Evolutionary conservation across 92 coral and sea anemone genomes (phyloP).

Genomic region (Plumapathes pennacea): DNA sequence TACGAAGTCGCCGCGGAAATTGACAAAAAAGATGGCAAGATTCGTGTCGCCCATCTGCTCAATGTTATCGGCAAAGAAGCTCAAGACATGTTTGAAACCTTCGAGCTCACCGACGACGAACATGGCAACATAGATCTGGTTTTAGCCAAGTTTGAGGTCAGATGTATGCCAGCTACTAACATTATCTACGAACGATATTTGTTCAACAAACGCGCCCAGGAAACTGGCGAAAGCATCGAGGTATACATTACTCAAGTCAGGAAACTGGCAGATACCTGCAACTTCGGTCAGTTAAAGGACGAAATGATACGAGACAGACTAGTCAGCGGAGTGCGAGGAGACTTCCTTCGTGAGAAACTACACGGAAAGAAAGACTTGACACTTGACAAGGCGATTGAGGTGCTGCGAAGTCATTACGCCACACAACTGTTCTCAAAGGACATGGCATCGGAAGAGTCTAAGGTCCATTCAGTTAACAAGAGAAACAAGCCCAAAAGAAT

Average conservation of each 20-base stretch:
- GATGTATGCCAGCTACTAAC: slow-evolving; percentile 18
- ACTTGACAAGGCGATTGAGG: slow-evolving; percentile 29
- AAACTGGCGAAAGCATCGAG: slow-evolving; percentile 14
- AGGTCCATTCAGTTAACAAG: too few species aligned
- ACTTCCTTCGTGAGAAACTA: slow-evolving; percentile 30
- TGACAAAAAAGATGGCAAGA: too few species aligned
- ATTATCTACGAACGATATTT: slow-evolving; percentile 22
- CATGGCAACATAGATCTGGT: slow-evolving; percentile 39
- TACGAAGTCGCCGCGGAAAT: too few species aligned
- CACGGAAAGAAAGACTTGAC: slow-evolving; percentile 32
- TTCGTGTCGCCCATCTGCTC: too few species aligned
- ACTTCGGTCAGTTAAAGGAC: slow-evolving; percentile 16
- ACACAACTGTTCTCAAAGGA: too few species aligned
- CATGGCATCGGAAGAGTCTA: too few species aligned
- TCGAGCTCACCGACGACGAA: too few species aligned
- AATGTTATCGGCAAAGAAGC: too few species aligned
- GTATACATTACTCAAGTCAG: slow-evolving; percentile 24
- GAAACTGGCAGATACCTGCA: slow-evolving; percentile 38
- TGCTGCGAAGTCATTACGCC: too few species aligned
- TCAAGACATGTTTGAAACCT: too few species aligned
- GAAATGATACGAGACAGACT: slow-evolving; percentile 25
- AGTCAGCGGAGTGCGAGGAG: slow-evolving; percentile 23
- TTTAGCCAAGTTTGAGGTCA: slow-evolving; percentile 33
- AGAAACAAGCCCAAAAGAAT: too few species aligned
- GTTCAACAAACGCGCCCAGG: slow-evolving; percentile 26